Base-by-base conservation (phyloP, 1,140 invertebrate genomes). In the Oscheius sp. region DNA sequence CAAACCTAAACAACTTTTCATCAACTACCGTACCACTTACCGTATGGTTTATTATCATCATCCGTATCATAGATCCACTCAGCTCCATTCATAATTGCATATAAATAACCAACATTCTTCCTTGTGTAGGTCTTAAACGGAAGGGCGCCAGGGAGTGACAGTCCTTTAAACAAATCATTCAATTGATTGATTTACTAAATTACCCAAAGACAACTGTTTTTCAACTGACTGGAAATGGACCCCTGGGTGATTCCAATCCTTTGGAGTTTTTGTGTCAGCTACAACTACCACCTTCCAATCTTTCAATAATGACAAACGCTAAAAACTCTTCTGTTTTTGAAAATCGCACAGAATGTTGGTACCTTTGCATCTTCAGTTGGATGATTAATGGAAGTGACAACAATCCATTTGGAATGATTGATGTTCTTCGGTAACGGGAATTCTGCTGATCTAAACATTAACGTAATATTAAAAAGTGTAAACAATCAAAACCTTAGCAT, bases 41-140 rank as follows among this genome's bases (percentile, higher is more conserved):
- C 76, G 59, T 68, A 26, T 15, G 79, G 82, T 23, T 75, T 62
- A 67, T 85, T 84, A 67, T 85, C 84, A 74, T 85, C 84, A 65
- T 85, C 84, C 28, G 84, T 83, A 62, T 85, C 84, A 72, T 85
- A 85, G 38, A 85, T 83, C 66, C 77, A 79, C 64, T 81, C 52
- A 23, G 84, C 84, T 46, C 84, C 82, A 34, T 82, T 65, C 32
- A 36, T 36, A 28, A 79, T 80, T 3, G 79, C 79, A 73, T 78
- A 80, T 36, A 80, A 67, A 77, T 80, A 80, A 38, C 79, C 79
- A 20, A 80, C 69, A 31, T 64, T 78, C 61, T 80, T 80, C 28
- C 79, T 46, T 2, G 78, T 78, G 52, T 80, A 80, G 15, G 35
- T 76, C 42, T 80, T 68, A 29, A 63, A 76, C 42, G 79, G 79